Conservation (phyloP, 2,888 invertebrate genomes). For the Melanostoma scalare region DNA sequence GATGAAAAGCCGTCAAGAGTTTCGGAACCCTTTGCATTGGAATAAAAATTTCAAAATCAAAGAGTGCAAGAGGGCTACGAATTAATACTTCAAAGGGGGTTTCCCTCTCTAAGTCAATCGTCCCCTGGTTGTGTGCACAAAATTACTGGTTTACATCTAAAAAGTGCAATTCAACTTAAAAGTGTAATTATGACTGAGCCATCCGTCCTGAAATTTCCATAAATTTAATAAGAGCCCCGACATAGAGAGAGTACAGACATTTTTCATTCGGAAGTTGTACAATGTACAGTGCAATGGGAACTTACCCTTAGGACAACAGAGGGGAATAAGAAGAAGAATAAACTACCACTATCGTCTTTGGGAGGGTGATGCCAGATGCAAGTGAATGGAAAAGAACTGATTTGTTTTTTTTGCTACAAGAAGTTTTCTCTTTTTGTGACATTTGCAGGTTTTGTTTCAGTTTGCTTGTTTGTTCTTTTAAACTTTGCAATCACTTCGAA, state of each 20-base stretch:
- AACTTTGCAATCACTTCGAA: no score
- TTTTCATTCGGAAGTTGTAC: slow-evolving; percentile 12
- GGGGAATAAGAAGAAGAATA: neutral
- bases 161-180: slow-evolving; percentile 72
- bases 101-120: neutral
- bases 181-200: slow-evolving; percentile 61
- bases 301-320: slow-evolving; percentile 17
- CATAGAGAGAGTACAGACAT: slow-evolving; percentile 41
- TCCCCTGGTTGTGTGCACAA: slow-evolving; percentile 13
- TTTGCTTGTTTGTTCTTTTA: no score
- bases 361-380: slow-evolving; percentile 12
- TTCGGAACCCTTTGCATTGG: slow-evolving; percentile 33
- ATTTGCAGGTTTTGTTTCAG: no score
- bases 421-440: no score
- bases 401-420: no score
- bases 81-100: slow-evolving; percentile 55
- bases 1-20: slow-evolving; percentile 20
- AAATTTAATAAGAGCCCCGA: slow-evolving; percentile 46
- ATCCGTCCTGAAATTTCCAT: slow-evolving; percentile 46
- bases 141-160: slow-evolving; percentile 69
- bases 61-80: slow-evolving; percentile 38
- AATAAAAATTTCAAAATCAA: slow-evolving; percentile 42
- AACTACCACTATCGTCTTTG: slow-evolving; percentile 7
- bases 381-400: neutral
- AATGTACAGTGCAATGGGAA: slow-evolving; percentile 9